These are phyloP conservation scores for Psettodes erumei DNA, from an alignment of 2,113 vertebrate species.

Conservation along the genomic window DNA sequence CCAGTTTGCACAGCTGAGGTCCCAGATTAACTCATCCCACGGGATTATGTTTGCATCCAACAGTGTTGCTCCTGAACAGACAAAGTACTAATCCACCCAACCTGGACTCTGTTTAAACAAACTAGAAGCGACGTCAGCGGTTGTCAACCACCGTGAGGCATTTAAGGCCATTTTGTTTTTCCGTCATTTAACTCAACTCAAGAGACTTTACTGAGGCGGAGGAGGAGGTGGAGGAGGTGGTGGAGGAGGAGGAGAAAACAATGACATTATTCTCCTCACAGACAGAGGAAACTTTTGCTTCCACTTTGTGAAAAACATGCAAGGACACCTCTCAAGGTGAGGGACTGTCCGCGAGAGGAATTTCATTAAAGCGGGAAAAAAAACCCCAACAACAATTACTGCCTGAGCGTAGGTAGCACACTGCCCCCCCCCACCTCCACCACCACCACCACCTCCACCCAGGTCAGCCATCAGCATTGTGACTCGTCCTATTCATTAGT, in stretches of 20 bases:
- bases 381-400: conserved; percentile 54
- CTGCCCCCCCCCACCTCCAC: conserved; percentile 50
- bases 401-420: conserved; percentile 28
- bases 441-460: conserved; percentile 51
- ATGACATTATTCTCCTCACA: conserved; percentile 42
- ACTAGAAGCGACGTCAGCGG: background rate
- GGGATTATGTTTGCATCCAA: no score
- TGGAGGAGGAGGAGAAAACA: no score
- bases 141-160: conserved; percentile 3
- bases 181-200: background rate
- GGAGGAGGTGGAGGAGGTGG: no score
- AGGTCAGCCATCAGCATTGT: conserved; percentile 58
- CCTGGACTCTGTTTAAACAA: conserved; percentile 6
- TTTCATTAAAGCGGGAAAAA: conserved; percentile 55
- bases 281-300: conserved; percentile 42
- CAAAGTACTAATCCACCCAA: background rate
- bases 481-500: conserved; percentile 57
- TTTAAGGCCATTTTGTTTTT: conserved; percentile 23
- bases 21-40: no score
- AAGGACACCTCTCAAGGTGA: conserved; percentile 64
- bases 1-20: no score
- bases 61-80: no score
- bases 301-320: conserved; percentile 51
- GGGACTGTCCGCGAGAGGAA: conserved; percentile 49
- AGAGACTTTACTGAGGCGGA: background rate